Percentiles rank a stretch among this genome's conserved stretches.
Evolutionary conservation across 2,113 vertebrate genomes (phyloP).

Genomic region (Heterocephalus glaber): DNA sequence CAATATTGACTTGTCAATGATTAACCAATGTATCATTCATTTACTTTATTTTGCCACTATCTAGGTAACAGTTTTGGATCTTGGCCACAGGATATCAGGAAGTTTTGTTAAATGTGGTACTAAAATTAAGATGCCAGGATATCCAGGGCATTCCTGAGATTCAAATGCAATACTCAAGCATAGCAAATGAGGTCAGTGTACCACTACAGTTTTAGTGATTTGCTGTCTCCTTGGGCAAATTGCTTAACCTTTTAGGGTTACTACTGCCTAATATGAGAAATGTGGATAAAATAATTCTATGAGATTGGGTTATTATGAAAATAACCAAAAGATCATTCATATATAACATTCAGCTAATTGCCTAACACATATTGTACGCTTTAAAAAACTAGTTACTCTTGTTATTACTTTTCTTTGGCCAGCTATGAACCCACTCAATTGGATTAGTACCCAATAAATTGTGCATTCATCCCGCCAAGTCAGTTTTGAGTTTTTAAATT

Average conservation of each 20-base stretch:
- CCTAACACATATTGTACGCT: background rate
- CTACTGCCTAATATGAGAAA: background rate
- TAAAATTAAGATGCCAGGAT: background rate
- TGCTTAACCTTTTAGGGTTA: background rate
- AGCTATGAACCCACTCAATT: slow-evolving; percentile 29
- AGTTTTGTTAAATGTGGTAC: background rate
- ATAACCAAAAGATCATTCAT: background rate
- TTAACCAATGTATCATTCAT: background rate
- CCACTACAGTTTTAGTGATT: background rate
- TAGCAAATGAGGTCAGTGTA: background rate
- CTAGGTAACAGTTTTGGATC: background rate
- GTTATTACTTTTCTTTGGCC: slow-evolving; percentile 55
- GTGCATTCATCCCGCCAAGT: slow-evolving; percentile 36
- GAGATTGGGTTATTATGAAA: background rate
- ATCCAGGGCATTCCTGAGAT: background rate
- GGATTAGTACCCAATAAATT: slow-evolving; percentile 47
- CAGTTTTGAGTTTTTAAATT: slow-evolving; percentile 66
- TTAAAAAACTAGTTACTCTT: slow-evolving; percentile 22
- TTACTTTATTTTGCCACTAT: background rate
- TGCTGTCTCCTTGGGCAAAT: background rate
- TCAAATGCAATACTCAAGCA: background rate
- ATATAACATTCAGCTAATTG: background rate
- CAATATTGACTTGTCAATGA: background rate
- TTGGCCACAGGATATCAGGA: background rate
- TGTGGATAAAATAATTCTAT: background rate